Base-by-base conservation (phyloP, 2,888 invertebrate species). In the Chorisops tibialis region DNA sequence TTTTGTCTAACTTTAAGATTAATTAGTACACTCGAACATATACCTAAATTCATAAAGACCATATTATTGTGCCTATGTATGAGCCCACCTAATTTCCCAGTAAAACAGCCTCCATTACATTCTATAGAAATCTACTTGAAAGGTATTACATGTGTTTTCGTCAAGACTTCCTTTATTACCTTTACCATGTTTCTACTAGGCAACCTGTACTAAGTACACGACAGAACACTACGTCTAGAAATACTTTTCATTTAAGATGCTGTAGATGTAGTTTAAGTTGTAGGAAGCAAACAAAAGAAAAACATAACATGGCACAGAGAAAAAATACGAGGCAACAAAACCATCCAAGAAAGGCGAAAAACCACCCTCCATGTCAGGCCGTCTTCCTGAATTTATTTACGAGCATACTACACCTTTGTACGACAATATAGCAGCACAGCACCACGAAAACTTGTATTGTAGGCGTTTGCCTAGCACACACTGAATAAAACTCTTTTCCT, bases 61-160 rank as follows among this genome's bases (percentile, higher is more conserved):
- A 43, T 35, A 56, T 56, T 30, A 35, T 56, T 24, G n/a, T n/a
- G n/a, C n/a, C n/a, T 43, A 56, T 30, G 56, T 56, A 56, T 56
- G 56, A 43, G 30, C 43, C 30, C 30, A 56, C 56, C 45, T 56
- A 56, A 56, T 56, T 56, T 45, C 43, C n/a, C 56, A 56, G 39
- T 30, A 56, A 43, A 56, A 45, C 45, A 56, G 41, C 41, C 39
- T 56, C 35, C 39, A 56, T 56, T 30, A 56, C 43, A 30, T 56
- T 52, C 52, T 52, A 38, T 21, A 52, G 52, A 52, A 52, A 52
- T 38, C 52, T 39, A 39, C 52, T 19, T 39, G 52, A 52, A 38
- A 38, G 52, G 52, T 52, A 39, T 52, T 52, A 52, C 52, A 52
- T 38, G 52, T 52, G 52, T 52, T 52, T 52, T 52, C 52, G 38